Evolutionary conservation across 1,140 invertebrate genomes (phyloP).

Genomic region (Acromyrmex charruanus): DNA sequence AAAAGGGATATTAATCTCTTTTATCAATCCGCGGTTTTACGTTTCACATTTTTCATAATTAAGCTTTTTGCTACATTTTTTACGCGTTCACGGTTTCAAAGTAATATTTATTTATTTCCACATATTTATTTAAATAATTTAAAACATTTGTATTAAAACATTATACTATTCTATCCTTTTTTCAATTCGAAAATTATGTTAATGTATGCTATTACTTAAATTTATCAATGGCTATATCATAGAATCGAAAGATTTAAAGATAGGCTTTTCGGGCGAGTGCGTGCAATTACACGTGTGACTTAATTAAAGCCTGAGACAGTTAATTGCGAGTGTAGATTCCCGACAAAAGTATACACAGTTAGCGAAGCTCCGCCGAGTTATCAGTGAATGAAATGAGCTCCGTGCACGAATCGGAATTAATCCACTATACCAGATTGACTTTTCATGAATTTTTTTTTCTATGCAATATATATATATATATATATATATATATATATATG

Average conservation of each 20-base stretch:
- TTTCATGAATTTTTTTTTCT: neutral
- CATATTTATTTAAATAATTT: neutral
- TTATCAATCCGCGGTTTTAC: neutral
- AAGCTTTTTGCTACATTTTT: neutral
- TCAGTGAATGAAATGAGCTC: conserved; percentile 18
- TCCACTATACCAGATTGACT: conserved; percentile 32
- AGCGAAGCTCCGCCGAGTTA: neutral
- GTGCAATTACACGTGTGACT: conserved; percentile 61
- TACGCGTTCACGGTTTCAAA: neutral
- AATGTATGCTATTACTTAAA: neutral
- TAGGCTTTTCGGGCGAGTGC: conserved; percentile 42
- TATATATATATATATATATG: neutral
- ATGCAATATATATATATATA: neutral
- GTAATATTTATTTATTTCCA: neutral
- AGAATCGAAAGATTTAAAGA: conserved; percentile 20
- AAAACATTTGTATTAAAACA: neutral
- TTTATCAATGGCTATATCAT: conserved; percentile 22
- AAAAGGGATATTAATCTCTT: neutral
- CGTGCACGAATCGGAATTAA: conserved; percentile 8
- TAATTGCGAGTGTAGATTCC: conserved; percentile 46
- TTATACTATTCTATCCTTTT: neutral
- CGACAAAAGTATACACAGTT: conserved; percentile 27
- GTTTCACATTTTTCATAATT: neutral
- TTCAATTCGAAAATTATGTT: neutral
- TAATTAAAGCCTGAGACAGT: conserved; percentile 60